Conservation (phyloP, 2,797 vertebrate species). For the Galago senegalensis region DNA sequence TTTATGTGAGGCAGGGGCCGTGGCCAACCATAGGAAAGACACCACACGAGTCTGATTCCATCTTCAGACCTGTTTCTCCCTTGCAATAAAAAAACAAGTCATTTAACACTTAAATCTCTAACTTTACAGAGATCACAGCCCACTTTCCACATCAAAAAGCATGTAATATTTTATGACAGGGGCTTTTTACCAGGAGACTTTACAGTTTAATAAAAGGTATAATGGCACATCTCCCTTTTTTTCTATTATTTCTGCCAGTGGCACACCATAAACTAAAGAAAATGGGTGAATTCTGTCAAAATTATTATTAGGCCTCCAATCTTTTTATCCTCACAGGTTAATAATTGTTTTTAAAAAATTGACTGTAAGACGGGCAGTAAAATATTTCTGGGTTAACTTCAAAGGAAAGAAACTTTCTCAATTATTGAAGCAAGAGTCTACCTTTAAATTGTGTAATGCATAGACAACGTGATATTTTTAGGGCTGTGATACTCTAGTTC, state of each 20-base stretch:
- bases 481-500: slow-evolving; percentile 8
- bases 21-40: neutral
- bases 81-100: slow-evolving; percentile 49
- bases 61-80: neutral
- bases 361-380: slow-evolving; percentile 7
- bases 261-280: neutral
- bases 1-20: neutral
- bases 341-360: slow-evolving; percentile 26
- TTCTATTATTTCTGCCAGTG: neutral
- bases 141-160: slow-evolving; percentile 39
- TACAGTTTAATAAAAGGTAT: slow-evolving; percentile 1
- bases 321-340: slow-evolving; percentile 3
- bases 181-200: slow-evolving; percentile 42
- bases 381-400: slow-evolving; percentile 28
- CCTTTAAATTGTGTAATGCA: slow-evolving; percentile 33
- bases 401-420: slow-evolving; percentile 61
- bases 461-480: slow-evolving; percentile 50
- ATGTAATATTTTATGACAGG: neutral
- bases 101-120: slow-evolving; percentile 24
- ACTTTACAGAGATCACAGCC: neutral
- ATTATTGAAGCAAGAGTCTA: slow-evolving; percentile 47
- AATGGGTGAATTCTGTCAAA: slow-evolving; percentile 29
- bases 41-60: neutral
- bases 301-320: slow-evolving; percentile 9
- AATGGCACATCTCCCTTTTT: neutral